These are phyloP conservation scores for Toxonevra muliebris DNA, from an alignment of 2,888 invertebrate species.

Conservation along the genomic window DNA sequence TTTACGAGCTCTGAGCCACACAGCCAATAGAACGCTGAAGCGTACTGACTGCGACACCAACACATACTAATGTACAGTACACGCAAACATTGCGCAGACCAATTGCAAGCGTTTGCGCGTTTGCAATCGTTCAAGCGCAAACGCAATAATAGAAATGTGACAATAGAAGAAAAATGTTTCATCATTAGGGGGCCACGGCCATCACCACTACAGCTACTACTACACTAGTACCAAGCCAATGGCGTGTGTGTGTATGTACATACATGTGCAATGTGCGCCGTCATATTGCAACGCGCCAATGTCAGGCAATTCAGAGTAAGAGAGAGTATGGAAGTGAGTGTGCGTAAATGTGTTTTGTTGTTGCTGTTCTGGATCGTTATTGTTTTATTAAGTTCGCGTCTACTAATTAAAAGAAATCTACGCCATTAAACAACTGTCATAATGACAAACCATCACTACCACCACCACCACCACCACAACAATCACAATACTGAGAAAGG, in stretches of 20 bases:
- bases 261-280: neutral
- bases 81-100: conserved; percentile 44
- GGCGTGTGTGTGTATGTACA: neutral
- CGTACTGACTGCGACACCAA: conserved; percentile 23
- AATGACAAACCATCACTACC: too few species aligned
- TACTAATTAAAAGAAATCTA: neutral
- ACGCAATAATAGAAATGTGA: conserved; percentile 18
- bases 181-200: conserved; percentile 13
- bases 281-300: too few species aligned
- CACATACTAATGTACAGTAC: conserved; percentile 28
- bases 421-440: too few species aligned
- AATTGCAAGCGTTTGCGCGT: conserved; percentile 49
- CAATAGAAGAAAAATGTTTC: conserved; percentile 7
- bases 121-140: conserved; percentile 38
- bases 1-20: conserved; percentile 14
- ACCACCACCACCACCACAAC: too few species aligned
- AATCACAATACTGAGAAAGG: too few species aligned
- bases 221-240: neutral
- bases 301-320: too few species aligned
- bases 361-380: too few species aligned
- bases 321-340: too few species aligned
- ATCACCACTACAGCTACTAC: neutral
- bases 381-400: too few species aligned
- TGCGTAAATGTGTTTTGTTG: neutral
- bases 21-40: conserved; percentile 32